A percentile compares a stretch with the other conserved stretches of the same genome.
Evolutionary conservation across 2,113 vertebrate genomes (phyloP).

Genomic region (Zonotrichia leucophrys): DNA sequence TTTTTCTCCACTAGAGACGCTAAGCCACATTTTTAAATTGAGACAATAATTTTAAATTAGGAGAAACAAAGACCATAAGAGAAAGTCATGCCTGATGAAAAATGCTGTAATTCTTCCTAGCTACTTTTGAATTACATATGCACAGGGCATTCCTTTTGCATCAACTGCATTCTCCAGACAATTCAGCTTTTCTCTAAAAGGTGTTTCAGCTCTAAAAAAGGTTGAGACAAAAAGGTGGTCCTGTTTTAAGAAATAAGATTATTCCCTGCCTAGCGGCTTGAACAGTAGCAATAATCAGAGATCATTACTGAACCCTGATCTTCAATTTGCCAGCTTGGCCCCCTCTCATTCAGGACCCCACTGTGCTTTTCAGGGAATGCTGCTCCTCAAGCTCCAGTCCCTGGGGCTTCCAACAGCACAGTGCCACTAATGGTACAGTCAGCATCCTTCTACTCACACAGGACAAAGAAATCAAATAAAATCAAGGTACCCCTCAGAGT

Average conservation of each 20-base stretch:
- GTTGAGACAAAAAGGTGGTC: neutral
- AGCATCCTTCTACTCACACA: neutral
- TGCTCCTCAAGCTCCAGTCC: neutral
- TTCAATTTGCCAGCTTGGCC: neutral
- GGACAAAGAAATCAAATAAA: conserved; percentile 3
- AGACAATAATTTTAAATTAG: neutral
- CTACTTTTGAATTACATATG: neutral
- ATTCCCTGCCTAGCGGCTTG: neutral
- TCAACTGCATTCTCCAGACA: neutral
- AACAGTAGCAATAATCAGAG: conserved; percentile 19
- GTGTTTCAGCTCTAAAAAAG: neutral
- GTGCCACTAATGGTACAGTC: neutral
- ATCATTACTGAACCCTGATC: neutral
- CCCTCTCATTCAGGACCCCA: neutral
- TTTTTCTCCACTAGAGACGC: neutral
- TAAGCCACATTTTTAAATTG: neutral
- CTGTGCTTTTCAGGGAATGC: neutral
- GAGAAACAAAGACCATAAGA: neutral
- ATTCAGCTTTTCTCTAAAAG: neutral
- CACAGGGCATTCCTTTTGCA: neutral
- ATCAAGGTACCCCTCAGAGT: neutral
- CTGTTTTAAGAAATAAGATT: neutral
- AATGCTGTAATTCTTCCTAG: neutral
- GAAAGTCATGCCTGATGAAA: neutral
- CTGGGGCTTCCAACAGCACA: neutral